Evolutionary conservation across 2,797 vertebrate genomes (phyloP), one percentile per base, ranked within the genome.

Genomic region (Holocentrus rufus): DNA sequence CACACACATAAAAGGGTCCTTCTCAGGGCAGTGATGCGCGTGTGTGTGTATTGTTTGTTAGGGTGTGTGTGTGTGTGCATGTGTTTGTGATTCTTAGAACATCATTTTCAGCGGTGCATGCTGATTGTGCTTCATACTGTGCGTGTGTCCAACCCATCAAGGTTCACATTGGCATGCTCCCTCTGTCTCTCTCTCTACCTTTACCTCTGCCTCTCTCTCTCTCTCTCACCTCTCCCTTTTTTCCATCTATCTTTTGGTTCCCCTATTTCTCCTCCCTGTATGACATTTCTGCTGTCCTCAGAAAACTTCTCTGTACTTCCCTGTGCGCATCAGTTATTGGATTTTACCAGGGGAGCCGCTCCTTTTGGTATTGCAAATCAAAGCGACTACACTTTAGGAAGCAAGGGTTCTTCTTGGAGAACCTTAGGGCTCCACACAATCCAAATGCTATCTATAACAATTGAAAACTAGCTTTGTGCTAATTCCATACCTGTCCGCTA

Each of bases 131-230:
- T 83, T 85, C 91, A 87, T 71, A 81, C 90, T 90, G 90, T 79
- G 87, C 65, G 74, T 27, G 77, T 84, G 87, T 90, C 87, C 83
- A 88, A 90, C 85, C 92, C 89, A 93, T 92, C 91, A 90, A 87
- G 88, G 88, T 90, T 92, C 89, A 90, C 90, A 90, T 89, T 90
- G 91, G 87, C 69, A 64, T 73, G 55, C 76, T 83, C n/a, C 1
- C 84, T 86, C 73, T 23, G 25, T 47, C 50, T 57, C 72, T 27
- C 17, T 65, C 58, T 80, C 65, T 71, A 13, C 34, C 11, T 76
- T 59, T 60, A 30, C 76, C 31, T 81, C 68, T 59, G 8, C 47
- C 78, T 77, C 53, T 1, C 67, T 67, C 65, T 42, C 71, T 82
- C 5, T 34, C 69, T 72, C 59, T 68, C 71, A 70, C 58, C 75